phyloP scores from a whole-genome alignment of 1,140 invertebrate genomes.

The Drosophila paulistorum region DNA sequence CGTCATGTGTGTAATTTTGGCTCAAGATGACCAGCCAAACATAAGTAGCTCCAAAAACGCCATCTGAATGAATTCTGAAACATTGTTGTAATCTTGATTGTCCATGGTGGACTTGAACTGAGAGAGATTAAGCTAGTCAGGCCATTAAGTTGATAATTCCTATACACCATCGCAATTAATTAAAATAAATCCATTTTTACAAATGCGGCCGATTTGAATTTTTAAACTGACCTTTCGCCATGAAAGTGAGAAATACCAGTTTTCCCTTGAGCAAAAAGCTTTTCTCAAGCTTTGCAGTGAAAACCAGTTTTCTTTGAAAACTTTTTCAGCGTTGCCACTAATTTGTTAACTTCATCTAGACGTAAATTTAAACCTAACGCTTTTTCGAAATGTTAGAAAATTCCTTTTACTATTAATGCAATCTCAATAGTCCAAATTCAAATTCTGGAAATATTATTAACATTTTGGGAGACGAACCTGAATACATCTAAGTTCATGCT shows the following conservation, averaged over 20 bases:
- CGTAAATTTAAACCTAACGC: neutral
- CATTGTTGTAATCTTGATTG: conserved; percentile 28
- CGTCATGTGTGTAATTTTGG: conserved; percentile 54
- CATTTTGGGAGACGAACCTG: too few species aligned
- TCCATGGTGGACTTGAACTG: conserved; percentile 33
- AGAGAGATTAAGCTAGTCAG: neutral
- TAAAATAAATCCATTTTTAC: too few species aligned
- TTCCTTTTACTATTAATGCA: too few species aligned
- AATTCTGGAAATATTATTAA: too few species aligned
- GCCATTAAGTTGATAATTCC: neutral
- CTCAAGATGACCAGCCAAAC: conserved; percentile 39
- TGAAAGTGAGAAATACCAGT: too few species aligned
- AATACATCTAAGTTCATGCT: too few species aligned
- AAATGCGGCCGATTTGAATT: neutral
- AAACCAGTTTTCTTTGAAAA: neutral
- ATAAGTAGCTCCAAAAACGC: conserved; percentile 25
- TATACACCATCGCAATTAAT: neutral
- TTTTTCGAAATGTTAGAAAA: too few species aligned
- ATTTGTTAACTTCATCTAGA: neutral
- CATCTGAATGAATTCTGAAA: conserved; percentile 28
- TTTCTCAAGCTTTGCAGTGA: neutral
- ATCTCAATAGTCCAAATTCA: too few species aligned
- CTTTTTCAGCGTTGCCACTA: neutral
- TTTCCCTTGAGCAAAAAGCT: neutral
- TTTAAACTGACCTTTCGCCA: neutral